These are phyloP conservation scores for Melanaphis sacchari DNA, from an alignment of 1,140 invertebrate genomes.

Conservation along the genomic window DNA sequence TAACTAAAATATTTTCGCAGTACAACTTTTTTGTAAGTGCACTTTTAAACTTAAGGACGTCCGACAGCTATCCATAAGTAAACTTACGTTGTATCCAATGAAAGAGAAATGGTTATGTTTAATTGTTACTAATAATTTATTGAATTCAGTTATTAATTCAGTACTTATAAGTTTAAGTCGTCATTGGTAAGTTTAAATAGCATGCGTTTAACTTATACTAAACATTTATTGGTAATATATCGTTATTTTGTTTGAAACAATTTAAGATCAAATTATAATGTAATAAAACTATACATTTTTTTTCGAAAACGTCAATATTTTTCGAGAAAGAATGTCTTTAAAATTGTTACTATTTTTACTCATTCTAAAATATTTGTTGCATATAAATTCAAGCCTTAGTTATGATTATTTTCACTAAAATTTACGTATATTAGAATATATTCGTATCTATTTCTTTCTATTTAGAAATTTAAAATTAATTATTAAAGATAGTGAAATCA, in stretches of 20 bases:
- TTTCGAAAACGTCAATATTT: background rate
- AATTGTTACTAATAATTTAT: background rate
- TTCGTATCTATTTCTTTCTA: background rate
- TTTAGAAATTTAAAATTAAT: background rate
- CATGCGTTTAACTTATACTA: background rate
- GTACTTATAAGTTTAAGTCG: background rate
- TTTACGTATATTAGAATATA: background rate
- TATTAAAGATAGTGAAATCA: background rate
- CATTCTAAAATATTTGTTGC: too few species aligned
- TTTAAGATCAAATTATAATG: too few species aligned
- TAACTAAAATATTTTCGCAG: background rate
- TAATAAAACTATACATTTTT: background rate
- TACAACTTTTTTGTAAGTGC: background rate
- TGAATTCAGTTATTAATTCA: background rate
- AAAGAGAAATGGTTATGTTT: background rate
- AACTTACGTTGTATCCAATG: background rate
- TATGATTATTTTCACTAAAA: background rate
- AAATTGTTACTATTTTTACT: background rate
- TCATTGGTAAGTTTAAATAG: background rate
- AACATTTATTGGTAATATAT: background rate
- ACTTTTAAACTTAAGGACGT: background rate
- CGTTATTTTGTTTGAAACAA: background rate
- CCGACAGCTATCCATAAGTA: background rate
- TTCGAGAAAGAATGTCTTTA: background rate
- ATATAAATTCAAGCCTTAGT: background rate